Evolutionary conservation across 2,888 invertebrate genomes (phyloP), one percentile per base, ranked within the genome.

Genomic region (Oscheius sp.): DNA sequence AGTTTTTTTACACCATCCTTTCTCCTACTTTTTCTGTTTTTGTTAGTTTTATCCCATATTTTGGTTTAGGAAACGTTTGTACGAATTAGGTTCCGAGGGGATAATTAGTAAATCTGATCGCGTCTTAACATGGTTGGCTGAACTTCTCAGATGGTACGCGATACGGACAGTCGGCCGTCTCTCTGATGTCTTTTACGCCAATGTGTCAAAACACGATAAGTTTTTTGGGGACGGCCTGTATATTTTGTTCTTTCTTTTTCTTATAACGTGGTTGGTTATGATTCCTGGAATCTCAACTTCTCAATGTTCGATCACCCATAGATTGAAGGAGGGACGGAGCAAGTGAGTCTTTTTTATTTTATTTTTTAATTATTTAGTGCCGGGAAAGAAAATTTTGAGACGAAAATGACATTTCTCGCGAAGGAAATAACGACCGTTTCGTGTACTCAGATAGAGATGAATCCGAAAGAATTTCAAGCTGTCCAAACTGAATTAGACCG

Each of bases 61-160:
- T n/a, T n/a, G n/a, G 36, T 9, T 36, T 36, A 8, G 36, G 14
- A 14, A 9, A 36, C 8, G 12, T 5, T 54, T 54, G 54, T 54
- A 54, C 54, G 54, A 54, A 54, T 54, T 54, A 33, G 54, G 54
- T 5, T 32, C 54, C 54, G 32, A 54, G 33, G 24, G 59, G 59
- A 59, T 59, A 59, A 59, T 59, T 59, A 59, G 44, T 59, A 59
- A 59, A 59, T 59, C 59, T 59, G 59, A 59, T 59, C 59, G 59
- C 59, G 59, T 44, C 59, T 59, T 59, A 59, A 30, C 44, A 59
- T 44, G 59, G 28, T 28, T 59, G 59, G 44, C 1, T 28, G 59
- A 59, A 59, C 59, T 33, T 44, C 14, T 41, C 22, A 59, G 59
- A 59, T 59, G 44, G 59, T 59, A 28, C 33, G 41, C 59, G 59